Base-by-base conservation (phyloP, 1,140 invertebrate genomes). In the Venturia canescens region DNA sequence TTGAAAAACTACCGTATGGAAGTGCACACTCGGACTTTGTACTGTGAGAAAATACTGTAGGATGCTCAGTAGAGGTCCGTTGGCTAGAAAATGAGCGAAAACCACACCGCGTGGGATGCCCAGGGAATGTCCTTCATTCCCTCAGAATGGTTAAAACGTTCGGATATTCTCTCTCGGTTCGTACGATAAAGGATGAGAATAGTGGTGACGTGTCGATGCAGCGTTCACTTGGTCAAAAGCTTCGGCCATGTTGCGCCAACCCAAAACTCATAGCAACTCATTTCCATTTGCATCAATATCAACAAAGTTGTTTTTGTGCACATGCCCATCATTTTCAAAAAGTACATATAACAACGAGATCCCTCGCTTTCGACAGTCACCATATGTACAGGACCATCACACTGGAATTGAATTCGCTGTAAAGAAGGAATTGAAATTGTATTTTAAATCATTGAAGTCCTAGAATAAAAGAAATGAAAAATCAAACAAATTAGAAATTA, bases 251-350 rank as follows among this genome's bases (percentile, higher is more conserved):
- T 29, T 16, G 72, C 57, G 29, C n/a, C 60, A 69, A 26, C 60
- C 67, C 21, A 38, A 67, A 34, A 82, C 88, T 89, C 87, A 88
- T 88, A 87, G 80, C 82, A 86, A 76, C 86, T 86, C 80, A 34
- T 57, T 85, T 82, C 82, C 80, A 83, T 83, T 81, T 84, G 84
- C 87, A 85, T 86, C 85, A 89, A 87, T 84, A 87, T 90, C 88
- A 88, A 89, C 87, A 89, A 88, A 88, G 87, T 90, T 88, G 90
- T 91, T 88, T 88, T 85, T 88, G 89, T 90, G 87, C 86, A 90
- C 89, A 89, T 86, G 85, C 31, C 78, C 83, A 74, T 21, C 83
- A 82, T 83, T 80, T 80, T 29, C 29, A 70, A 15, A 23, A 69
- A 27, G 44, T 31, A 44, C 38, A 67, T 38, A 67, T 23, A 21